Conservation (phyloP, 2,888 invertebrate species). For the Platycnemis pennipes region DNA sequence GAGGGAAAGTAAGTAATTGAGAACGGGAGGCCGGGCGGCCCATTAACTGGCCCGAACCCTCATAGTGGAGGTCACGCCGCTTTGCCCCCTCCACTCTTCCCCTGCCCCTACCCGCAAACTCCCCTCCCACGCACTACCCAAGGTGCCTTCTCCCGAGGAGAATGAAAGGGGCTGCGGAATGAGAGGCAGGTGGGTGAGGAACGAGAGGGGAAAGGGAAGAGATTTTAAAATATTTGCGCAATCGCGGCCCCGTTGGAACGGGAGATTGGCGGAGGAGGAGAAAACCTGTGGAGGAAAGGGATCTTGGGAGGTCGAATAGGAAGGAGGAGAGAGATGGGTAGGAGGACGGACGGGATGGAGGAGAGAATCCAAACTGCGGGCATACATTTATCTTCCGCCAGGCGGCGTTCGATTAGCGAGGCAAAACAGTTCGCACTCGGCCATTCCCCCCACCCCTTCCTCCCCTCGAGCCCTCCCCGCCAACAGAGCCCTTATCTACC, state of each 20-base stretch:
- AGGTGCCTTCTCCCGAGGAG: no score
- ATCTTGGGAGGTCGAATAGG: no score
- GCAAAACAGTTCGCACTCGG: conserved; percentile 34
- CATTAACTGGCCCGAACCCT: conserved; percentile 2
- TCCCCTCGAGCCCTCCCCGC: neutral
- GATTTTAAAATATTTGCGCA: neutral
- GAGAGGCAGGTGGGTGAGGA: no score
- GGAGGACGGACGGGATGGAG: neutral
- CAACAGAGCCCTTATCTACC: neutral
- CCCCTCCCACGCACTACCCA: no score
- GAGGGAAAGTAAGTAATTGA: neutral
- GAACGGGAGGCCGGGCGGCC: neutral
- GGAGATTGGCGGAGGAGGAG: neutral
- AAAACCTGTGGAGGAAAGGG: no score
- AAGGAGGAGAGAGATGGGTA: neutral
- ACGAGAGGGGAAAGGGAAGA: neutral
- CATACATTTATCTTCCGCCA: conserved; percentile 45
- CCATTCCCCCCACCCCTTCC: neutral
- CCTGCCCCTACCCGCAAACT: neutral
- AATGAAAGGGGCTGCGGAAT: no score
- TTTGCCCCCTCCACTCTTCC: neutral
- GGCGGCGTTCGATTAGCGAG: conserved; percentile 46
- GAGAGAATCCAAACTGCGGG: conserved; percentile 31
- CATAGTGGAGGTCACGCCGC: conserved; percentile 28
- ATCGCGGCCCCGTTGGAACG: neutral